Conservation (phyloP, 2,113 vertebrate genomes). For the Edolisoma coerulescens region DNA sequence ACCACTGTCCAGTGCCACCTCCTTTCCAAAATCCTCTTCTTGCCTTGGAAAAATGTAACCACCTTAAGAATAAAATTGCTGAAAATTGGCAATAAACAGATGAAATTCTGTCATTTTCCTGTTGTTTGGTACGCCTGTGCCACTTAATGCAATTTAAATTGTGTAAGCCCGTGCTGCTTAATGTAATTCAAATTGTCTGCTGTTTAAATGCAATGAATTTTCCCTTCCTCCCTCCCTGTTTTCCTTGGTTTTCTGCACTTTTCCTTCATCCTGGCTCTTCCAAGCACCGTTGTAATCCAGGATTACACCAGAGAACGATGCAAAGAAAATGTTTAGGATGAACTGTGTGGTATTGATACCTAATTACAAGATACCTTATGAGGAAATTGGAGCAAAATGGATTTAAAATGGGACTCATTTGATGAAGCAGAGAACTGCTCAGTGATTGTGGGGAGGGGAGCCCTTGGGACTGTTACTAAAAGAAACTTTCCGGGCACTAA, state of each 20-base stretch:
- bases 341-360: neutral
- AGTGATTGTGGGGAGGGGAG: neutral
- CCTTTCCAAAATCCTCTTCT: neutral
- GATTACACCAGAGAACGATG: neutral
- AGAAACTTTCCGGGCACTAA: conserved; percentile 1
- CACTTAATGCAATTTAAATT: neutral
- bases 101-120: neutral
- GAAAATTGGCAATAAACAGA: neutral
- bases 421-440: neutral
- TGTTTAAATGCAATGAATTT: neutral
- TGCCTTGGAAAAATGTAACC: neutral
- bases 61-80: neutral
- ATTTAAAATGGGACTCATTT: neutral
- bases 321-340: neutral
- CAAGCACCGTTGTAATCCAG: neutral
- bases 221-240: neutral
- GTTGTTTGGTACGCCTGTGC: neutral
- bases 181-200: neutral
- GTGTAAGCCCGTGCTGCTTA: neutral
- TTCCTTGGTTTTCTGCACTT: neutral
- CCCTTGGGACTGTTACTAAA: neutral
- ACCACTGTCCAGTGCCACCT: neutral
- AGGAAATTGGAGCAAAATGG: neutral
- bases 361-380: neutral
- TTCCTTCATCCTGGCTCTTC: neutral